These are phyloP conservation scores for Trichosurus vulpecula DNA, from an alignment of 2,797 vertebrate genomes.

Conservation along the genomic window DNA sequence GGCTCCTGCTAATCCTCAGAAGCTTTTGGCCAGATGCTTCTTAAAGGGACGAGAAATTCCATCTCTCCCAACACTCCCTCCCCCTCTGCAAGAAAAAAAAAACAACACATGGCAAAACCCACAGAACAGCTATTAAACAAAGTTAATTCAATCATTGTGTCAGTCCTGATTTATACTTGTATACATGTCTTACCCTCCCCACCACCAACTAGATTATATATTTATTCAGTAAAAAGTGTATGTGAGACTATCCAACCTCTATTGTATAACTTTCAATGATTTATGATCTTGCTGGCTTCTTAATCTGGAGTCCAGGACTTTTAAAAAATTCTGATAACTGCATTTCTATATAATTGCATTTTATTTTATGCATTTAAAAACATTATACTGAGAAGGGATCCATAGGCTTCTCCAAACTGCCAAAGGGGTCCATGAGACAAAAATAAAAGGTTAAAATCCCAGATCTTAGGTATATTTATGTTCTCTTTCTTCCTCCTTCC, in stretches of 20 bases:
- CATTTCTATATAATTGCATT: neutral
- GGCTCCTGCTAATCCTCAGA: neutral
- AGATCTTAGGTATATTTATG: neutral
- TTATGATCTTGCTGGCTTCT: neutral
- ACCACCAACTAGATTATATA: neutral
- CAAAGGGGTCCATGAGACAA: neutral
- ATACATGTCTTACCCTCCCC: neutral
- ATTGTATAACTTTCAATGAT: neutral
- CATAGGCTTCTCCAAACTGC: neutral
- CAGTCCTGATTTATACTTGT: neutral
- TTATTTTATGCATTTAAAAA: neutral
- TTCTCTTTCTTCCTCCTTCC: neutral
- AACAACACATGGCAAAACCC: neutral
- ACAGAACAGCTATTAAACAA: neutral
- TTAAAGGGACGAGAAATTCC: neutral
- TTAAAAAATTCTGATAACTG: neutral
- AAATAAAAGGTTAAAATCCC: neutral
- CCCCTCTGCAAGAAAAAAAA: neutral
- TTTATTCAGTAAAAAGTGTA: neutral
- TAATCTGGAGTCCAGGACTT: neutral
- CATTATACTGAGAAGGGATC: neutral
- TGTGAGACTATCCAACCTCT: neutral
- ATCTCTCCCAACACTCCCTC: neutral
- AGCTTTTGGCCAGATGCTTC: neutral
- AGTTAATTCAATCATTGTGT: neutral